Conservation (phyloP, 2,113 vertebrate genomes). For the Laticauda colubrina region DNA sequence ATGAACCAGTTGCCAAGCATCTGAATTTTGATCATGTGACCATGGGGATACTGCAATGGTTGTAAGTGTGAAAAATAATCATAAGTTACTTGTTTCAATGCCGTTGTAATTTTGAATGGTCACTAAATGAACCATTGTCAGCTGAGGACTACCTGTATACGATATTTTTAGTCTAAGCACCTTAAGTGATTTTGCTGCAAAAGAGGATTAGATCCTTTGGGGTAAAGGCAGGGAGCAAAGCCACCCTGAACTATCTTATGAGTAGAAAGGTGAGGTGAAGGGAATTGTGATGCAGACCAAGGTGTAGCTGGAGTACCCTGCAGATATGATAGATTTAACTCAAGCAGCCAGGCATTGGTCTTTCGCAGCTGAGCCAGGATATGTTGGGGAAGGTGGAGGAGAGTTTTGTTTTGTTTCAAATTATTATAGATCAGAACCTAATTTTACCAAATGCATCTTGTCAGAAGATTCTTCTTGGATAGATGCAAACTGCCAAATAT, state of each 20-base stretch:
- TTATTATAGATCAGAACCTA: slow-evolving; percentile 36
- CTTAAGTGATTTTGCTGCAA: background rate
- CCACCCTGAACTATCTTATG: background rate
- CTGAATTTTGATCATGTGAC: no score
- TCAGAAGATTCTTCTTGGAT: slow-evolving; percentile 46
- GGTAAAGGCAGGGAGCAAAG: no score
- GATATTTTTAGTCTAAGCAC: background rate
- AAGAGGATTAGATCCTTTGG: background rate
- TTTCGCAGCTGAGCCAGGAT: background rate
- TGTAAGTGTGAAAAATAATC: no score
- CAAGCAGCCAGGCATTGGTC: slow-evolving; percentile 30
- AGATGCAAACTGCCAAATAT: slow-evolving; percentile 45
- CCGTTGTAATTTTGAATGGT: no score
- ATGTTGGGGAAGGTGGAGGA: background rate
- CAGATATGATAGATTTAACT: background rate
- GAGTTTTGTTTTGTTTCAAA: background rate
- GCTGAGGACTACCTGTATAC: no score
- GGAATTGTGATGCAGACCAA: slow-evolving; percentile 40
- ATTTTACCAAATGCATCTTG: slow-evolving; percentile 34
- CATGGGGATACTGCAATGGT: no score
- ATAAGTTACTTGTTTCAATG: no score
- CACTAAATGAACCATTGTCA: no score
- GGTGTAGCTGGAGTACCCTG: slow-evolving; percentile 29
- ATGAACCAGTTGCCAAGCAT: no score
- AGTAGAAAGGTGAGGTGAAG: slow-evolving; percentile 25